A percentile compares a stretch with the other conserved stretches of the same genome.
phyloP scores from a whole-genome alignment of 2,888 invertebrate genomes.

The Conchocele bisecta region DNA sequence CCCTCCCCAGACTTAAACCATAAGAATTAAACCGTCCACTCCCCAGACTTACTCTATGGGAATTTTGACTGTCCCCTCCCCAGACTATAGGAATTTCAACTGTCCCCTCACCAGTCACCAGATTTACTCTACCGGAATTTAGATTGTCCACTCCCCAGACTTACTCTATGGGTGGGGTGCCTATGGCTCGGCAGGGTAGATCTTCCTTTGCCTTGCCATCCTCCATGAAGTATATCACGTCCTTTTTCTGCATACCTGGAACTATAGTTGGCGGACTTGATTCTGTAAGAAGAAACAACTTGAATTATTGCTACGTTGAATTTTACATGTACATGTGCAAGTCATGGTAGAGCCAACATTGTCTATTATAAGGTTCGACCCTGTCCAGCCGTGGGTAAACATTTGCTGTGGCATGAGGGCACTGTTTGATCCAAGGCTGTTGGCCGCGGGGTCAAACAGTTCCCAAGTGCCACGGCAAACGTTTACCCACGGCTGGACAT shows the following conservation, averaged over 20 bases:
- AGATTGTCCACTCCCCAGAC: background rate
- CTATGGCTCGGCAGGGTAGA: conserved; percentile 44
- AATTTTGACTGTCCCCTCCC: no score
- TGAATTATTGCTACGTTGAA: no score
- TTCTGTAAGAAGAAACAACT: conserved; percentile 36
- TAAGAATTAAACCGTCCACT: background rate
- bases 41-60: no score
- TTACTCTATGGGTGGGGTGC: conserved; percentile 39
- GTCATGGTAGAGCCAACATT: background rate
- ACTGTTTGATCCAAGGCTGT: no score
- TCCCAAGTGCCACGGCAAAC: no score
- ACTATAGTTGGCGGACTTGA: conserved; percentile 50
- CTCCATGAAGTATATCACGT: conserved; percentile 42
- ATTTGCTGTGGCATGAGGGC: no score
- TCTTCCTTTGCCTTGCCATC: conserved; percentile 16
- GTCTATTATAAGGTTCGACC: no score
- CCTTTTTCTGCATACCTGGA: conserved; percentile 10
- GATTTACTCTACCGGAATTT: background rate
- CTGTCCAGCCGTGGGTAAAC: no score
- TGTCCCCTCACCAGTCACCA: background rate
- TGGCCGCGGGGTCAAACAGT: no score
- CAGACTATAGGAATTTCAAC: no score
- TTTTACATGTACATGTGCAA: background rate
- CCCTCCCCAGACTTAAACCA: background rate
- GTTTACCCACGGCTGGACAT: no score